phyloP scores from a whole-genome alignment of 2,113 vertebrate species.

The Rafetus swinhoei region DNA sequence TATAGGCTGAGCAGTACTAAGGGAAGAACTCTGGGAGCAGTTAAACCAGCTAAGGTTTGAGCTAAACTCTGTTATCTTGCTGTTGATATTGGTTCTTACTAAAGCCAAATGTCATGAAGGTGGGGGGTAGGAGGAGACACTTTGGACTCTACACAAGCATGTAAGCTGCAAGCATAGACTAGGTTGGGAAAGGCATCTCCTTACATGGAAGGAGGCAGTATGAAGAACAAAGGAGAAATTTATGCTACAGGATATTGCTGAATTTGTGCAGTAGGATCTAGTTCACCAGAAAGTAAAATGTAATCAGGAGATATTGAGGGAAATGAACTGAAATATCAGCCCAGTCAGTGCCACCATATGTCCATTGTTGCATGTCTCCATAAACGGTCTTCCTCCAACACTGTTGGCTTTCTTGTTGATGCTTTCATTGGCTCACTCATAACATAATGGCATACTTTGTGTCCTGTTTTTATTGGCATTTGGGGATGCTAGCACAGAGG shows the following conservation, averaged over 20 bases:
- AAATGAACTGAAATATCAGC: accelerated
- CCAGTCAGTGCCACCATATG: accelerated
- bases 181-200: background rate
- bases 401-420: background rate
- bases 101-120: background rate
- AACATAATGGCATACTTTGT: background rate
- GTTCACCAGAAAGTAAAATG: background rate
- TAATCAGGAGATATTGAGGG: accelerated
- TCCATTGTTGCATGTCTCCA: accelerated
- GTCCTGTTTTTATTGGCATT: background rate
- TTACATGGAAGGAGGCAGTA: background rate
- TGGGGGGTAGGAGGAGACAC: background rate
- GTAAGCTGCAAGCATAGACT: background rate
- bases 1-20: background rate
- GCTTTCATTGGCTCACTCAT: background rate
- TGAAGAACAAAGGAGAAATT: background rate
- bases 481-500: background rate
- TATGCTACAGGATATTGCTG: accelerated
- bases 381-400: background rate
- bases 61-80: background rate
- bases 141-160: background rate
- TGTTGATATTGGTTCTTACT: background rate
- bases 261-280: accelerated
- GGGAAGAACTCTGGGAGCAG: background rate
- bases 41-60: background rate